Base-by-base conservation (phyloP, 2,888 invertebrate genomes). In the Rhingia rostrata region DNA sequence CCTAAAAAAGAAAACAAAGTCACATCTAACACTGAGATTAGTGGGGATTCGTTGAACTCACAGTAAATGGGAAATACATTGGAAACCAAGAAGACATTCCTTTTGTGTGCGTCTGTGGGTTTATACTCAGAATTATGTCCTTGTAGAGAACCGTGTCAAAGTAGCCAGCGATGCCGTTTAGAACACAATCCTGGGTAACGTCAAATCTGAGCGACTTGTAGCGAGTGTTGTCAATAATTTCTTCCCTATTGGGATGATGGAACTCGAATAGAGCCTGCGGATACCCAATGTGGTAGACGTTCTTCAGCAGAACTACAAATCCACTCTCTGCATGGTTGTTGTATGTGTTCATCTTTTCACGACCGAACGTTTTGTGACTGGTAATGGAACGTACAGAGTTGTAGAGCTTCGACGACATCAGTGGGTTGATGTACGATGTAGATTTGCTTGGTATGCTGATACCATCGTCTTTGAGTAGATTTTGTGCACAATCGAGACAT, bases 21-120 rank as follows among this genome's bases (percentile, higher is more conserved):
- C 35, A 82, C 22, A 49, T 51, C 7, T 39, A 2, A n/a, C 39
- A 35, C 32, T 4, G 7, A 39, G 35, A 12, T 32, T 12, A 14
- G 41, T 9, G 5, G 6, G 12, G n/a, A 74, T 9, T 30, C 54
- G 14, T 7, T 22, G 78, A 60, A 88, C 91, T 92, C 92, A 96
- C 97, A 92, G 93, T 93, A 54, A 98, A 94, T 6, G 99, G 99
- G 90, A 99, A 98, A 88, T 96, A 96, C 86, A 98, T 96, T 5
- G 99, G 98, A 91, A 99, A 99, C 99, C 99, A 99, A 84, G 98
- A 98, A 89, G 98, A 96, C 97, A 99, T 97, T 87, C 97, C 97
- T 0, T 94, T 93, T 22, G 98, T 97, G 90, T 97, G 97, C 0
- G 96, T 96, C 54, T 94, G 93, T 0, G 99, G 99, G 88, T 96